A percentile compares a stretch with the other conserved stretches of the same genome.
These are phyloP conservation scores for Craniophora ligustri DNA, from an alignment of 2,888 invertebrate species.

Conservation along the genomic window DNA sequence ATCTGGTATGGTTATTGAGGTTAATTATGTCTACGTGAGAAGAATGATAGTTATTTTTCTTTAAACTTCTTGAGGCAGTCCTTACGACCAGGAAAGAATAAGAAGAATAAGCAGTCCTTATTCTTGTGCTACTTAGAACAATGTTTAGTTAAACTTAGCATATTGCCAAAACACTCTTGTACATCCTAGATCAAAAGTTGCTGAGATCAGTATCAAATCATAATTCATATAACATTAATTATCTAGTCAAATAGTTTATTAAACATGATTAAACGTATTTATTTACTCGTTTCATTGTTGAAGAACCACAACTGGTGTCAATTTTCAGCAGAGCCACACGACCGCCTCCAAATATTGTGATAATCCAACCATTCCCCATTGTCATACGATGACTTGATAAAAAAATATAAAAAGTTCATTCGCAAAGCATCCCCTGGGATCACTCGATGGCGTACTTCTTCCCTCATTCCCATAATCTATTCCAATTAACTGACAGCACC, in stretches of 20 bases:
- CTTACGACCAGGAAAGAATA: too few relatives aligned
- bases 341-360: constrained; percentile 86
- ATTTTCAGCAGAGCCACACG: constrained; percentile 77
- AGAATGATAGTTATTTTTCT: too few relatives aligned
- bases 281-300: constrained; percentile 46
- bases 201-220: constrained; percentile 1
- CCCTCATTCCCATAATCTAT: constrained; percentile 88
- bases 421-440: constrained; percentile 76
- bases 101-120: too few relatives aligned
- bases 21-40: constrained; percentile 6
- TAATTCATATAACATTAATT: constrained; percentile 47
- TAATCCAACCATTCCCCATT: constrained; percentile 80
- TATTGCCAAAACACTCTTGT: too few relatives aligned
- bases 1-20: constrained; percentile 25
- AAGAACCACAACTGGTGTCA: constrained; percentile 71
- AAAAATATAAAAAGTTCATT: constrained; percentile 76
- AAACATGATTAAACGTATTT: constrained; percentile 66
- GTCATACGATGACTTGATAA: constrained; percentile 87
- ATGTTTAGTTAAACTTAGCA: too few relatives aligned
- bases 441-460: constrained; percentile 73
- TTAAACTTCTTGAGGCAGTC: too few relatives aligned
- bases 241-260: constrained; percentile 57
- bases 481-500: constrained; percentile 89
- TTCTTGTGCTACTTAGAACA: too few relatives aligned
- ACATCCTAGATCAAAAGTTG: neutral